A percentile compares a stretch with the other conserved stretches of the same genome.
Evolutionary conservation across 1,140 invertebrate genomes (phyloP).

Genomic region (Diprion similis): DNA sequence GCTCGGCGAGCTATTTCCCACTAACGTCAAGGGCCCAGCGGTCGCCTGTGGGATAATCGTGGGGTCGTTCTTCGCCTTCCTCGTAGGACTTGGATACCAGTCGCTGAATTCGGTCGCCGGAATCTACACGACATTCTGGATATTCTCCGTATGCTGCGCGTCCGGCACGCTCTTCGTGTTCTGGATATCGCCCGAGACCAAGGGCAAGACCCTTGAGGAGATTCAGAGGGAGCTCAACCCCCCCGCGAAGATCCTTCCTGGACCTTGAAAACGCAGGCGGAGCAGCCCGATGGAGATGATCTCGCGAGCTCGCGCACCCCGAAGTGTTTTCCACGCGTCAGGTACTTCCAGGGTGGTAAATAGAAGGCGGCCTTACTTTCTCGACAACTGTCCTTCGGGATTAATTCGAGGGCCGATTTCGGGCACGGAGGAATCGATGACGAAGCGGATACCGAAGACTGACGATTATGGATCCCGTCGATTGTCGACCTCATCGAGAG

Average conservation of each 20-base stretch:
- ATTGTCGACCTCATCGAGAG: no score
- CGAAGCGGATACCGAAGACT: no score
- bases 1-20: conserved; percentile 66
- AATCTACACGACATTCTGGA: conserved; percentile 71
- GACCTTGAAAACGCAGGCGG: background rate
- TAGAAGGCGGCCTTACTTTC: no score
- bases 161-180: conserved; percentile 65
- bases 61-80: conserved; percentile 64
- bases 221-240: conserved; percentile 61
- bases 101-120: conserved; percentile 63
- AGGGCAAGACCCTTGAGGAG: conserved; percentile 73
- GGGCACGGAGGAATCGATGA: no score
- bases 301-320: background rate
- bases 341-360: no score
- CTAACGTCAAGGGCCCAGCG: conserved; percentile 62
- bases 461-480: no score
- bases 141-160: conserved; percentile 69
- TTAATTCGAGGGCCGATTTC: no score
- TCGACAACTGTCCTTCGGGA: no score
- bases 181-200: conserved; percentile 76
- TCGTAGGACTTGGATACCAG: conserved; percentile 66
- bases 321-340: no score
- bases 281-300: background rate
- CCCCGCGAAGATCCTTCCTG: conserved; percentile 6
- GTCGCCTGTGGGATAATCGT: conserved; percentile 48